These are phyloP conservation scores for Nephrotoma flavescens DNA, from an alignment of 2,888 invertebrate genomes.

Conservation along the genomic window DNA sequence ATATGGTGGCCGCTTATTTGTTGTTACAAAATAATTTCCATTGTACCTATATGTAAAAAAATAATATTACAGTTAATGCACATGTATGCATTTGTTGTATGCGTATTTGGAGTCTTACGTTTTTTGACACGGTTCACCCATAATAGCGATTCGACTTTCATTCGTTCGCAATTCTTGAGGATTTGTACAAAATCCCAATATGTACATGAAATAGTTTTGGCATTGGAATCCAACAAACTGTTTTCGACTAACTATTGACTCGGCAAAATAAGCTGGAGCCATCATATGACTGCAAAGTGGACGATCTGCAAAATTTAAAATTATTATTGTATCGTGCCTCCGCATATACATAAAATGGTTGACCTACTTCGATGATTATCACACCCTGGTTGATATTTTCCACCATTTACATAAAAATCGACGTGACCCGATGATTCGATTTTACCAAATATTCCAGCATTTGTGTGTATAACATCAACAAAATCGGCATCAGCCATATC, in stretches of 20 bases:
- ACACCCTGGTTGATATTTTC: constrained; percentile 16
- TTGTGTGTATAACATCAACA: constrained; percentile 42
- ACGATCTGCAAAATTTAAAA: constrained; percentile 13
- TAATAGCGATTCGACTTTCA: constrained; percentile 8
- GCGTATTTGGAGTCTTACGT: constrained; percentile 13
- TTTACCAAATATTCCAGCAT: constrained; percentile 42
- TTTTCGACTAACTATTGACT: constrained; percentile 15
- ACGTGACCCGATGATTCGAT: constrained; percentile 41
- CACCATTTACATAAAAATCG: constrained; percentile 49
- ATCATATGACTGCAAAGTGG: constrained; percentile 19
- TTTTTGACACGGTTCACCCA: constrained; percentile 18
- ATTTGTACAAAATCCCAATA: constrained; percentile 17
- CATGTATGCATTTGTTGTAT: background rate
- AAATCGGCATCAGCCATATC: constrained; percentile 36
- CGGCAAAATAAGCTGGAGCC: constrained; percentile 18
- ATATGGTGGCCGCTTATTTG: constrained; percentile 16
- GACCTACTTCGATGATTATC: constrained; percentile 35
- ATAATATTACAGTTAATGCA: background rate
- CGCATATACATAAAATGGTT: background rate
- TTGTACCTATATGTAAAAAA: constrained; percentile 13
- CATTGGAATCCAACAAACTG: constrained; percentile 18
- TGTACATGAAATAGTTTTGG: constrained; percentile 18
- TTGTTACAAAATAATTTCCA: constrained; percentile 17
- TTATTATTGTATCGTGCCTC: background rate
- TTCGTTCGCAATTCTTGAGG: background rate